A percentile compares a stretch with the other conserved stretches of the same genome.
These are phyloP conservation scores for Colossoma macropomum DNA, from an alignment of 2,113 vertebrate species.

Conservation along the genomic window DNA sequence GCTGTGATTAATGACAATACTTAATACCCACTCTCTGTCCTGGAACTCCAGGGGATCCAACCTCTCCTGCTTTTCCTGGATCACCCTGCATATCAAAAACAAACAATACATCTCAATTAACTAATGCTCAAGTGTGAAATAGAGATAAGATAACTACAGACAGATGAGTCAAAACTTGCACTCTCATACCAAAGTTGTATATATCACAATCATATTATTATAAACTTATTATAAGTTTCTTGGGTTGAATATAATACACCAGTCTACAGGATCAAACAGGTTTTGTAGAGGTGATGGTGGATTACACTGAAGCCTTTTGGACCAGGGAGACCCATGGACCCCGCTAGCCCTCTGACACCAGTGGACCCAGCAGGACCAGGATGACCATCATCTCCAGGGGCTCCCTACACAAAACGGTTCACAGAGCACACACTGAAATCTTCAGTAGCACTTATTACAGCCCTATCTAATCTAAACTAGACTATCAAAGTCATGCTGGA, in stretches of 20 bases:
- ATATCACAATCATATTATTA: neutral
- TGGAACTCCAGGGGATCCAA: conserved; percentile 85
- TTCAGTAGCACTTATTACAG: neutral
- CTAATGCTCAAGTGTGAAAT: neutral
- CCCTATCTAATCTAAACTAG: neutral
- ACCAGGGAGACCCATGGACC: conserved; percentile 92
- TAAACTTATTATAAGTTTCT: neutral
- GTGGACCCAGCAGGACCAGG: conserved; percentile 86
- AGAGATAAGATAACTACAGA: too few species aligned
- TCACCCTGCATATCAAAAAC: conserved; percentile 82
- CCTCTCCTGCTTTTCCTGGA: conserved; percentile 91
- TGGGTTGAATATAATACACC: neutral
- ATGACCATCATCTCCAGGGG: conserved; percentile 91
- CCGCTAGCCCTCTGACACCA: conserved; percentile 87
- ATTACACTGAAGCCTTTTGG: conserved; percentile 94
- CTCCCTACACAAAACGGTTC: conserved; percentile 77
- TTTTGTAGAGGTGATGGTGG: neutral
- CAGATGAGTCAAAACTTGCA: neutral
- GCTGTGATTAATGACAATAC: neutral
- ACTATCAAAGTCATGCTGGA: neutral
- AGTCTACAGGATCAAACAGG: neutral
- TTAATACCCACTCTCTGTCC: conserved; percentile 86
- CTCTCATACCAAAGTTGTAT: neutral
- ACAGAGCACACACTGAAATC: neutral
- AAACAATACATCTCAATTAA: neutral